Conservation (phyloP, 1,140 invertebrate genomes). For the Tetragnatha versicolor region DNA sequence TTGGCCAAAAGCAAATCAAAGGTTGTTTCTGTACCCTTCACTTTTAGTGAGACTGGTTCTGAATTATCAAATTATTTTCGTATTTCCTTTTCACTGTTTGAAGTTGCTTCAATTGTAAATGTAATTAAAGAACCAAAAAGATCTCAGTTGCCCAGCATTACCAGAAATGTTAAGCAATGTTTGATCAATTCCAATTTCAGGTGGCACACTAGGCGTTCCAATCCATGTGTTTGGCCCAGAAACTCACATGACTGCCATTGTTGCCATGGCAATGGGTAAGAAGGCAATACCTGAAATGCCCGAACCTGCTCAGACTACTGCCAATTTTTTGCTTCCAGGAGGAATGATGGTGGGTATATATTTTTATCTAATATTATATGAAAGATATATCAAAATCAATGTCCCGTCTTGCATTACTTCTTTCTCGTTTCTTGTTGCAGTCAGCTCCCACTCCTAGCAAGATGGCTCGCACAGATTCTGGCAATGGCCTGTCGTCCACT, state of each 20-base stretch:
- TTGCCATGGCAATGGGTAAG: constrained; percentile 95
- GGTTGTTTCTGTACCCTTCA: too few relatives aligned
- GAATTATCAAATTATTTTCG: not conserved
- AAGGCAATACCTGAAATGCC: constrained; percentile 78
- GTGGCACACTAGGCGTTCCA: constrained; percentile 87
- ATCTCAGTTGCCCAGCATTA: too few relatives aligned
- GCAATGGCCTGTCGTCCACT: constrained; percentile 39
- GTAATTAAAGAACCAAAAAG: too few relatives aligned
- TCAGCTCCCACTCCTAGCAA: constrained; percentile 13
- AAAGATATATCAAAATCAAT: too few relatives aligned
- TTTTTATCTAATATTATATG: too few relatives aligned
- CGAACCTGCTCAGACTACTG: constrained; percentile 78
- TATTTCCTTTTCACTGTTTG: not conserved
- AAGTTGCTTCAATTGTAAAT: too few relatives aligned
- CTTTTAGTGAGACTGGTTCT: too few relatives aligned
- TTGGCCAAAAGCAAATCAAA: too few relatives aligned
- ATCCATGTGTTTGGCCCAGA: constrained; percentile 97
- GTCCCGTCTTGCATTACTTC: too few relatives aligned
- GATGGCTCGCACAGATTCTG: constrained; percentile 31
- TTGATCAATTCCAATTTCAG: constrained; percentile 65
- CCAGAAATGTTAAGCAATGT: too few relatives aligned
- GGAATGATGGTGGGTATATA: constrained; percentile 67
- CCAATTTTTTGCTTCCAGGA: constrained; percentile 91
- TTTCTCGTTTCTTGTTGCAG: not conserved
- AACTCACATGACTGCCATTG: constrained; percentile 99